A percentile compares a stretch with the other conserved stretches of the same genome.
These are phyloP conservation scores for Reticulitermes lucifugus DNA, from an alignment of 2,888 invertebrate species.

Conservation along the genomic window DNA sequence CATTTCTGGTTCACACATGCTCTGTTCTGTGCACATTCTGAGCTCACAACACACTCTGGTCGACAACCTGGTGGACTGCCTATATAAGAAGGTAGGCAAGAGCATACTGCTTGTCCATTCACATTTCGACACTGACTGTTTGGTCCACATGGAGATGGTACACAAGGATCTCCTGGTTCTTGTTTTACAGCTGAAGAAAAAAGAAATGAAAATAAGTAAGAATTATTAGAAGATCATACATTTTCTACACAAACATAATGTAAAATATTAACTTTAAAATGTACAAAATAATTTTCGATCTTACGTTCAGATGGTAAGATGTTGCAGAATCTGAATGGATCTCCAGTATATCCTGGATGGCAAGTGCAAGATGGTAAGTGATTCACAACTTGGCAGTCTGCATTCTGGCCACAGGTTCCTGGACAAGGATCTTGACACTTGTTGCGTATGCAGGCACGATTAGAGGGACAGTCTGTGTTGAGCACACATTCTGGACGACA, in stretches of 20 bases:
- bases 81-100: constrained; percentile 79
- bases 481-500: constrained; percentile 60
- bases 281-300: constrained; percentile 52
- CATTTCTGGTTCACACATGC: constrained; percentile 64
- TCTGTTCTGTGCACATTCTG: constrained; percentile 70
- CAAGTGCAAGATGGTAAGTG: constrained; percentile 83
- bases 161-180: constrained; percentile 55
- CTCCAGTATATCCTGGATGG: constrained; percentile 76
- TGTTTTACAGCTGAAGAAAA: constrained; percentile 34
- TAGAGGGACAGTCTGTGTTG: constrained; percentile 63
- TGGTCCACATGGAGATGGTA: constrained; percentile 58
- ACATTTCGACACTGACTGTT: constrained; percentile 62
- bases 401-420: constrained; percentile 78
- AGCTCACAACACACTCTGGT: constrained; percentile 64
- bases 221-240: too few relatives aligned
- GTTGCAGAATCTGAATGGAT: constrained; percentile 78
- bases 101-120: constrained; percentile 81
- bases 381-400: constrained; percentile 79
- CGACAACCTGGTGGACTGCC: constrained; percentile 77
- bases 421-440: constrained; percentile 85
- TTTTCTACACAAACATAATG: too few relatives aligned
- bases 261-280: too few relatives aligned
- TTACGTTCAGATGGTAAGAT: constrained; percentile 58
- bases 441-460: constrained; percentile 79
- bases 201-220: not conserved